A percentile compares a stretch with the other conserved stretches of the same genome.
phyloP scores from a whole-genome alignment of 2,888 invertebrate species.

The Synanthedon formicaeformis region DNA sequence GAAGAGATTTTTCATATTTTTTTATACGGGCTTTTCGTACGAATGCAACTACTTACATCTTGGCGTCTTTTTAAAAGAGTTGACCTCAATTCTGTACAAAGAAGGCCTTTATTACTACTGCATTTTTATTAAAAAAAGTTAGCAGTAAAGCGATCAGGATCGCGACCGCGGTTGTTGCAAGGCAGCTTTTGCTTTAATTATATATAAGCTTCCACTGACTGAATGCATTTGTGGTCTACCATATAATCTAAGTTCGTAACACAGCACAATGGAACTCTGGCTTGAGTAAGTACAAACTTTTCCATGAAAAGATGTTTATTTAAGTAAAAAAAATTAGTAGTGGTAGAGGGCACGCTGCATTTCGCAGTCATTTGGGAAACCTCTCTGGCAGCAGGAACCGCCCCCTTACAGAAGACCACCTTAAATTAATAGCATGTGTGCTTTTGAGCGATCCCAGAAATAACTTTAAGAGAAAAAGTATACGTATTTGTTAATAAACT shows the following conservation, averaged over 20 bases:
- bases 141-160: conserved; percentile 10
- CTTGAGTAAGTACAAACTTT: conserved; percentile 35
- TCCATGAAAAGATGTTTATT: conserved; percentile 4
- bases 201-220: background rate
- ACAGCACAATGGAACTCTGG: conserved; percentile 31
- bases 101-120: conserved; percentile 7
- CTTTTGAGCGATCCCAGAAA: too few relatives aligned
- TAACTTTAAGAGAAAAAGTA: too few relatives aligned
- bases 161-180: background rate
- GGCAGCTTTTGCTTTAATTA: background rate
- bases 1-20: background rate
- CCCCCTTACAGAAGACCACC: too few relatives aligned
- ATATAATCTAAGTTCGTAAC: conserved; percentile 3
- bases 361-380: too few relatives aligned
- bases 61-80: background rate
- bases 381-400: too few relatives aligned
- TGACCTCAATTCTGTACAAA: background rate
- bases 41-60: background rate
- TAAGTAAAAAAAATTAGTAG: too few relatives aligned
- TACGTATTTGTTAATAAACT: too few relatives aligned
- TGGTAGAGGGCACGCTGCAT: too few relatives aligned
- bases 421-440: too few relatives aligned
- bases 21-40: background rate
- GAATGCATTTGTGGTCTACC: background rate
- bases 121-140: conserved; percentile 17